Percentiles rank a stretch among this genome's conserved stretches.
Conservation (phyloP, 2,797 vertebrate genomes). For the Thripadectes ignobilis region DNA sequence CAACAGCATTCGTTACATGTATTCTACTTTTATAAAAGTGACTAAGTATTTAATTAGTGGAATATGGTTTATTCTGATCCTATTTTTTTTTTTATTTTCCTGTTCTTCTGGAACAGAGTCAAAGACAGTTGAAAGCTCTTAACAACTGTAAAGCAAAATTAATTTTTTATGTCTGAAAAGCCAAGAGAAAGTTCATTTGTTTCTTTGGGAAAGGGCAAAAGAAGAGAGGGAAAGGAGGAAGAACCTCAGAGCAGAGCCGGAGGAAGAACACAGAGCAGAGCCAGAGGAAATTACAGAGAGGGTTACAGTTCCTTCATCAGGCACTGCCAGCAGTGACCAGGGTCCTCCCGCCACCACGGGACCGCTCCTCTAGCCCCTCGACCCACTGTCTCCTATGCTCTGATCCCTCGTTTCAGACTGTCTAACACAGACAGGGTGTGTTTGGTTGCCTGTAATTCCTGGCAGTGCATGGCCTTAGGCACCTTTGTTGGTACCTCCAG, state of each 20-base stretch:
- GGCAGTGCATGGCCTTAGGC: too few species aligned
- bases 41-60: not conserved
- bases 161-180: not conserved
- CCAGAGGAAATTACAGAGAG: not conserved
- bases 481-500: not conserved
- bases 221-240: not conserved
- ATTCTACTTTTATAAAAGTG: not conserved
- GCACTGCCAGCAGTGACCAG: accelerated
- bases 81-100: not conserved
- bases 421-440: not conserved
- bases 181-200: not conserved
- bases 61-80: not conserved
- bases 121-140: not conserved
- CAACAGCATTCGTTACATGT: not conserved
- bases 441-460: not conserved
- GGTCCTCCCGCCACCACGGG: accelerated
- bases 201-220: not conserved
- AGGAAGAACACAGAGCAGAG: not conserved
- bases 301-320: not conserved
- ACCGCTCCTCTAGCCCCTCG: not conserved
- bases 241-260: not conserved
- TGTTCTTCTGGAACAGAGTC: not conserved
- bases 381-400: not conserved
- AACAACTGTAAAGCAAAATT: not conserved
- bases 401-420: not conserved